Percentiles rank a stretch among this genome's conserved stretches.
Evolutionary conservation across 2,888 invertebrate genomes (phyloP).

Genomic region (Conomelus anceps): DNA sequence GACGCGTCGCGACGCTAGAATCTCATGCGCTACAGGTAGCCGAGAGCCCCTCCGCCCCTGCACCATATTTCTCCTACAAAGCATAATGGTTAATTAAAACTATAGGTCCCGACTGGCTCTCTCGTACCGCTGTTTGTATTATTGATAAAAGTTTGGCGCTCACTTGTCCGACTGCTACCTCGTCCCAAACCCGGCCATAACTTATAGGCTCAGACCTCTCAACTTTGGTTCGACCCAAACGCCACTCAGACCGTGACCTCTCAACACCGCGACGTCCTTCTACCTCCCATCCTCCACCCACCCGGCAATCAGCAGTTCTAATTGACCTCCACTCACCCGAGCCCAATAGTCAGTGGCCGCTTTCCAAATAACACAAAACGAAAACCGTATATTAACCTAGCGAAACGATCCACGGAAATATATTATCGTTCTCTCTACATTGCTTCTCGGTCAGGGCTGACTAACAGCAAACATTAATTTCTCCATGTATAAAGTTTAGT

Average conservation of each 20-base stretch:
- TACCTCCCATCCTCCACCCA: background rate
- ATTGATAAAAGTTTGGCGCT: background rate
- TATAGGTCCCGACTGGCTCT: background rate
- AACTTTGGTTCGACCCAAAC: background rate
- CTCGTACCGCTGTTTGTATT: background rate
- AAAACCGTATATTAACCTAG: background rate
- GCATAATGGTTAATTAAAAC: background rate
- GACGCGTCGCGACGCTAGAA: background rate
- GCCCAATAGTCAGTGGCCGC: background rate
- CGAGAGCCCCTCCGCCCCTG: background rate
- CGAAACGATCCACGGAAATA: background rate
- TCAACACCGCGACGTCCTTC: background rate
- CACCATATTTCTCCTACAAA: background rate
- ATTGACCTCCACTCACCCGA: background rate
- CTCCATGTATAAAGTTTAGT: background rate
- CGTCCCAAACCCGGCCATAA: background rate
- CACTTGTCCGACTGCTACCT: background rate
- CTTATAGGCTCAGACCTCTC: background rate
- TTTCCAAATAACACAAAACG: background rate
- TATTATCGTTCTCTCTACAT: background rate
- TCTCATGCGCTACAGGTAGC: background rate
- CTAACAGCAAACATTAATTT: background rate
- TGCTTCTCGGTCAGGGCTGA: background rate
- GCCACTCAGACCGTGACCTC: too few relatives aligned
- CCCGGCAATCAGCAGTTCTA: background rate